Conservation (phyloP, 2,797 vertebrate genomes). For the Anas capensis region DNA sequence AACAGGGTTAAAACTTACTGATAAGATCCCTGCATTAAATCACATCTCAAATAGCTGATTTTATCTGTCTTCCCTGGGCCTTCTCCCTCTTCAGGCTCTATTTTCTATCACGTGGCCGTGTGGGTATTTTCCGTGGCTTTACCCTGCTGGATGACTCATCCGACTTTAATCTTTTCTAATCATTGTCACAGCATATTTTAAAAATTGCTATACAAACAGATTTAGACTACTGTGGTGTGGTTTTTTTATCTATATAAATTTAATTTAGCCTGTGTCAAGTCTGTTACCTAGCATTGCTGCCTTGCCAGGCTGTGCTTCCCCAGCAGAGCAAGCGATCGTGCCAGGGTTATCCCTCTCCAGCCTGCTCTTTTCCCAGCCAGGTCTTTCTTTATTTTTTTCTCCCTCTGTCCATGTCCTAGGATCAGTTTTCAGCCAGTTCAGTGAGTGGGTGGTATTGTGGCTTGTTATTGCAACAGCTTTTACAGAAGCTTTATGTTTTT, state of each 20-base stretch:
- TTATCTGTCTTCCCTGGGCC: not conserved
- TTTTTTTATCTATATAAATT: not conserved
- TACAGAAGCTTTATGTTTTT: not conserved
- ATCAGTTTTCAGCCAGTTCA: not conserved
- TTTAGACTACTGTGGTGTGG: not conserved
- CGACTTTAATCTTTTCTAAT: not conserved
- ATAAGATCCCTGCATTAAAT: not conserved
- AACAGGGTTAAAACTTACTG: not conserved
- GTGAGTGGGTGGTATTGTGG: not conserved
- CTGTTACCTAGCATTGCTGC: not conserved
- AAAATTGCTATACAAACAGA: not conserved
- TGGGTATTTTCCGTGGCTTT: not conserved
- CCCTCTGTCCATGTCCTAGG: not conserved
- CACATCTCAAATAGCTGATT: not conserved
- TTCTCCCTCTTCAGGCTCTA: not conserved
- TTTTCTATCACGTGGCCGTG: not conserved
- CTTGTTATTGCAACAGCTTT: not conserved
- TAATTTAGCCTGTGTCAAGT: not conserved
- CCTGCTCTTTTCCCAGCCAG: not conserved
- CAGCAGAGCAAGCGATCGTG: rapidly evolving
- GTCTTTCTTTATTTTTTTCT: not conserved
- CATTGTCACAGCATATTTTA: not conserved
- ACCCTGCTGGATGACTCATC: not conserved
- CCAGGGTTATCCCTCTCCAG: not conserved
- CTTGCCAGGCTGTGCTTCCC: not conserved